Conservation (phyloP, 2,113 vertebrate genomes). For the Ceyx melanurus region DNA sequence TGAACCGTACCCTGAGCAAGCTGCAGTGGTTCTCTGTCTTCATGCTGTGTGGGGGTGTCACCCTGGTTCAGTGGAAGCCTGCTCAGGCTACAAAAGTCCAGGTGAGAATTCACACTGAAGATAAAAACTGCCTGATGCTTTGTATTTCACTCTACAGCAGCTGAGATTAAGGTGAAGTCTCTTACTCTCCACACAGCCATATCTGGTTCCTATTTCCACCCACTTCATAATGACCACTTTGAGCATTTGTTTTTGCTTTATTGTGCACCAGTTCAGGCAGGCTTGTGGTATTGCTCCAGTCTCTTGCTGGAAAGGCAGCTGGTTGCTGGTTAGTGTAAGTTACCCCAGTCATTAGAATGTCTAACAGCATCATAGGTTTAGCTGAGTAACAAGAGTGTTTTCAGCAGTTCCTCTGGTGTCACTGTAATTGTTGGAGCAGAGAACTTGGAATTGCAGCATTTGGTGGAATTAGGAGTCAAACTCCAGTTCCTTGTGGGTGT, state of each 20-base stretch:
- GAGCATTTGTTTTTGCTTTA: background rate
- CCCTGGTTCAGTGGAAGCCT: constrained; percentile 92
- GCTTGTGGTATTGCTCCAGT: background rate
- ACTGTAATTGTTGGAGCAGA: background rate
- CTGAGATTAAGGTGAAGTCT: background rate
- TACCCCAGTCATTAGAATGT: background rate
- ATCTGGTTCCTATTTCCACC: background rate
- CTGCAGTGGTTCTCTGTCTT: constrained; percentile 96
- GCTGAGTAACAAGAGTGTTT: background rate
- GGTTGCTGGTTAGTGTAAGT: background rate
- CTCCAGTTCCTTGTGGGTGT: background rate
- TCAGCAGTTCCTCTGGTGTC: background rate
- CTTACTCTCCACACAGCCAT: background rate
- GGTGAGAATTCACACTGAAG: constrained; percentile 71
- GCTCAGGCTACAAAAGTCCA: constrained; percentile 88
- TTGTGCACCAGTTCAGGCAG: background rate
- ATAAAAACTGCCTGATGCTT: background rate
- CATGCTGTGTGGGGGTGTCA: constrained; percentile 91
- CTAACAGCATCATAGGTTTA: background rate
- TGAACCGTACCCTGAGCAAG: constrained; percentile 87
- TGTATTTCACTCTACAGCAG: background rate
- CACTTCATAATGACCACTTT: background rate
- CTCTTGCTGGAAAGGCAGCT: background rate
- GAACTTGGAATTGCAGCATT: background rate
- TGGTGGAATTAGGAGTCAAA: background rate